A percentile compares a stretch with the other conserved stretches of the same genome.
Evolutionary conservation across 2,113 vertebrate genomes (phyloP).

Genomic region (Leptosomus discolor): DNA sequence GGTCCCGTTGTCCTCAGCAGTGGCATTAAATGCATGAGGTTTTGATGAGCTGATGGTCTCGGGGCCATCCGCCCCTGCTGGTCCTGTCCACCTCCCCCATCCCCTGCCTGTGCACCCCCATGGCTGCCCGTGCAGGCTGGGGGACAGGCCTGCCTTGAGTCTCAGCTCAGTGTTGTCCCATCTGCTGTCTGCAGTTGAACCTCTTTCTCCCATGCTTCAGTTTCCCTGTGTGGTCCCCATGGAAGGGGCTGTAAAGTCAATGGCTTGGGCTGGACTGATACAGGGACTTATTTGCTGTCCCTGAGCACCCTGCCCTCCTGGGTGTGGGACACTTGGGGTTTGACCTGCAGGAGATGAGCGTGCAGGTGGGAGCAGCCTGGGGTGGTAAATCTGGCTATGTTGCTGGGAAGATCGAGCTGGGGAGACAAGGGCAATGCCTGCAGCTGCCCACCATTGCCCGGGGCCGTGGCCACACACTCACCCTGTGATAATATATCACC

Average conservation of each 20-base stretch:
- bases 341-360: accelerated
- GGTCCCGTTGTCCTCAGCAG: not conserved
- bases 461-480: accelerated
- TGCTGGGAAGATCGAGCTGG: not conserved
- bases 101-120: not conserved
- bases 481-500: not conserved
- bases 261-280: not conserved
- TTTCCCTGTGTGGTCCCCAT: not conserved
- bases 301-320: not conserved
- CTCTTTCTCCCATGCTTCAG: not conserved
- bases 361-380: not conserved
- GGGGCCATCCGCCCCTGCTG: not conserved
- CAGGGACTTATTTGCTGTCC: not conserved
- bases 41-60: not conserved
- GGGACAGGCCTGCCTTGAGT: not conserved
- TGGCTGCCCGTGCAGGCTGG: not conserved
- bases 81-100: not conserved
- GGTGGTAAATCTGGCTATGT: not conserved
- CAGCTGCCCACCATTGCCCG: accelerated
- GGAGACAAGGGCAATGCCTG: not conserved
- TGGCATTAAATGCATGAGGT: not conserved
- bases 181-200: not conserved
- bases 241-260: not conserved
- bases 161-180: not conserved
- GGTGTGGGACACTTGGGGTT: too few species aligned